Conservation (phyloP, 2,113 vertebrate species). For the Crocuta crocuta region DNA sequence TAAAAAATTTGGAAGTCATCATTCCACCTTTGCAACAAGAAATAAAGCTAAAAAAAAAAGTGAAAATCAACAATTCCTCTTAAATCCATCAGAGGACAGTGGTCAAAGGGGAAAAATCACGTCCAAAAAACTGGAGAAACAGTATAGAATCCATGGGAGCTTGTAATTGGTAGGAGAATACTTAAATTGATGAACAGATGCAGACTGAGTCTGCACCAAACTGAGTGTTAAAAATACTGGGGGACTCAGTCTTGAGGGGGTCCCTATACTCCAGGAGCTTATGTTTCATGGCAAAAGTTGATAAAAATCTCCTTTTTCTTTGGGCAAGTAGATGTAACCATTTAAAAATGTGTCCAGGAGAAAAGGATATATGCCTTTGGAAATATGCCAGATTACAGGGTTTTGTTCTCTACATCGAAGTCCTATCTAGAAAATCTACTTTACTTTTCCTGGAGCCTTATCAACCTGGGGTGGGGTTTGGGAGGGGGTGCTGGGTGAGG, state of each 20-base stretch:
- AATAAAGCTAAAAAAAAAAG: background rate
- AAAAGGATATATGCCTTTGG: background rate
- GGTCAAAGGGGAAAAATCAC: background rate
- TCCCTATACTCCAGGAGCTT: background rate
- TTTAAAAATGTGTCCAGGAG: background rate
- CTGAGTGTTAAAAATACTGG: background rate
- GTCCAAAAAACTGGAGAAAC: background rate
- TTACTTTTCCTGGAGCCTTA: background rate
- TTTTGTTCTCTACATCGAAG: background rate
- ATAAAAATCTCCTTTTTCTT: background rate
- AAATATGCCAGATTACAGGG: background rate
- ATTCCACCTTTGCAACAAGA: background rate
- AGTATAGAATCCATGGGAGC: background rate
- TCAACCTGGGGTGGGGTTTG: background rate
- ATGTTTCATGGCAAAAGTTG: background rate
- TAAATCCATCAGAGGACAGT: background rate
- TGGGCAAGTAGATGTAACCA: background rate
- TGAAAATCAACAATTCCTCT: background rate
- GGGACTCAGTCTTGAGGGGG: background rate
- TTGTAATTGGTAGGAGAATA: background rate
- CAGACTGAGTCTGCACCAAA: no score
- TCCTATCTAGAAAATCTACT: background rate
- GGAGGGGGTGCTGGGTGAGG: rapidly evolving
- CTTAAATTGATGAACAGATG: background rate
- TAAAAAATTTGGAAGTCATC: background rate